Conservation (phyloP, 2,113 vertebrate genomes). For the Tragulus kanchil region DNA sequence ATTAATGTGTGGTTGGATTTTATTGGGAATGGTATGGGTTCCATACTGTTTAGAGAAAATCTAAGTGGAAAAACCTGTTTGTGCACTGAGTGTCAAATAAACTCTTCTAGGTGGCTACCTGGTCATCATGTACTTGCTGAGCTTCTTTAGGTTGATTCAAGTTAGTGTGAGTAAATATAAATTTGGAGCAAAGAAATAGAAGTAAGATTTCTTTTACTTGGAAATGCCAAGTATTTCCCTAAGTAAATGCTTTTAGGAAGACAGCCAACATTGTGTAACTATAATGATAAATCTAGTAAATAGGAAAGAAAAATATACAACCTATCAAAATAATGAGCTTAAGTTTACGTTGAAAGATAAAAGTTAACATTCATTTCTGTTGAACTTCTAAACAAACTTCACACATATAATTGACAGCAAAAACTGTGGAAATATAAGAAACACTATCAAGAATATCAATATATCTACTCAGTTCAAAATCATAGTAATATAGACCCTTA, state of each 20-base stretch:
- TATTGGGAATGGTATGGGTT: neutral
- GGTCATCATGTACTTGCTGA: fast-evolving
- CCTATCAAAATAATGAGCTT: neutral
- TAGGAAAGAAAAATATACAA: neutral
- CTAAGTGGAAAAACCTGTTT: neutral
- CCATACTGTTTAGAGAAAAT: neutral
- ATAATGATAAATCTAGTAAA: neutral
- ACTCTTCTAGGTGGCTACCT: neutral
- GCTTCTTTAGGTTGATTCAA: neutral
- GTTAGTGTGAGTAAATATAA: neutral
- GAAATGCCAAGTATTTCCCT: neutral
- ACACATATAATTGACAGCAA: neutral
- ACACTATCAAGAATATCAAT: slow-evolving; percentile 43
- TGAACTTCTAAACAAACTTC: neutral
- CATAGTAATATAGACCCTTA: neutral
- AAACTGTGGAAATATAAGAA: neutral
- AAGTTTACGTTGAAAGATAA: neutral
- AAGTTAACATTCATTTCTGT: neutral
- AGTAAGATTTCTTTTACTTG: neutral
- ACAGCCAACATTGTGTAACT: neutral
- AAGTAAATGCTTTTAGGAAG: slow-evolving; percentile 11
- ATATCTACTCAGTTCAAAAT: neutral
- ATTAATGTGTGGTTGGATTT: fast-evolving
- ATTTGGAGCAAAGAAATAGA: neutral
- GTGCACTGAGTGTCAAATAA: neutral